Percentiles rank a stretch among this genome's conserved stretches.
phyloP scores from a whole-genome alignment of 2,113 vertebrate genomes.

The Gasterosteus aculeatus region DNA sequence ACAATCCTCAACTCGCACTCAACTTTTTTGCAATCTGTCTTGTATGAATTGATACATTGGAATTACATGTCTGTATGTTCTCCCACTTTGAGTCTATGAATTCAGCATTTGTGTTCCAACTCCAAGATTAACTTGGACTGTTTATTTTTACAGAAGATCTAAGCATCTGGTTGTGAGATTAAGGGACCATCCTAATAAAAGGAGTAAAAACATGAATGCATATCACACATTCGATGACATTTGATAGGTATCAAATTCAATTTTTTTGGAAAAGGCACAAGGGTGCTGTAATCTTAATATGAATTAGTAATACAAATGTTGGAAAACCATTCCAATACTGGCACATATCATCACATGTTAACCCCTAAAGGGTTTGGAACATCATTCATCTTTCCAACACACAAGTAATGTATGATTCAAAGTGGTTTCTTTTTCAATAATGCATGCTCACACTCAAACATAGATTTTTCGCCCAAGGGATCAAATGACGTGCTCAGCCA shows the following conservation, averaged over 20 bases:
- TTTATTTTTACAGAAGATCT: background rate
- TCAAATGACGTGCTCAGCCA: conserved; percentile 24
- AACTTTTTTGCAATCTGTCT: conserved; percentile 7
- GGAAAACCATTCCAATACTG: background rate
- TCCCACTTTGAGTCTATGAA: conserved; percentile 9
- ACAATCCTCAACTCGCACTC: background rate
- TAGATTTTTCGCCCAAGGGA: conserved; percentile 15
- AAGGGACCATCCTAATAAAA: background rate
- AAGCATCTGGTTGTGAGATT: background rate
- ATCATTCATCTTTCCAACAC: background rate
- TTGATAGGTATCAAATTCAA: too few relatives aligned
- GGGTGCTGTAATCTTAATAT: background rate
- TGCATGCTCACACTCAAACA: conserved; percentile 17
- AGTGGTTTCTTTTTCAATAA: conserved; percentile 28
- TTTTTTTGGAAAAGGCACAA: conserved; percentile 1
- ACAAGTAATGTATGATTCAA: conserved; percentile 4
- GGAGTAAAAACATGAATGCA: background rate
- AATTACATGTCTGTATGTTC: conserved; percentile 41
- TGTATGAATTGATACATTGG: conserved; percentile 28
- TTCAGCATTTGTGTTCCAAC: background rate
- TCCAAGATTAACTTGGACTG: background rate
- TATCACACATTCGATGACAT: background rate
- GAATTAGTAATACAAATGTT: background rate
- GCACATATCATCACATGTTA: conserved; percentile 6
- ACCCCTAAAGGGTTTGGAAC: conserved; percentile 6